Evolutionary conservation across 1,140 invertebrate species (phyloP), one percentile per base, ranked within the genome.

Genomic region (Vanessa atalanta): DNA sequence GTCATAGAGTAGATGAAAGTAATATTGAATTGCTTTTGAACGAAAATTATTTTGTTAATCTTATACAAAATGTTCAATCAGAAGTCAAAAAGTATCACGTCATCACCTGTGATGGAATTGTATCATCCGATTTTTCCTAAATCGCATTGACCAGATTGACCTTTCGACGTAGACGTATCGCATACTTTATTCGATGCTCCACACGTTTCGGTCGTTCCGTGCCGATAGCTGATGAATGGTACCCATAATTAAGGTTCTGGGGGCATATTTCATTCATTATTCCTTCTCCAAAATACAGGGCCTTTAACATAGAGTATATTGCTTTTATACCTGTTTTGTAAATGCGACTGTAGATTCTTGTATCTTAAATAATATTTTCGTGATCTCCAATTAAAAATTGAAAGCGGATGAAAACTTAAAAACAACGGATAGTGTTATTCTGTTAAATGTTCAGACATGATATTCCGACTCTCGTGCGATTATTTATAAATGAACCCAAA

Each of bases 241-340:
- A 37, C 57, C 67, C 48, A 75, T 75, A 75, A 75, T 75, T 75
- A 75, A 75, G 67, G 67, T 43, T 48, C 31, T 43, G 61, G 51
- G 26, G 68, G 63, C 73, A 75, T 65, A 75, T 75, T 75, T 75
- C 73, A 75, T 75, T 70, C 61, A 75, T 75, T 75, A 65, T 75
- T 70, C 64, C 60, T 65, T 50, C 47, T 63, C 37, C 37, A 53
- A 12, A 47, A 71, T 65, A 64, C 13, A 50, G 26, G 57, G 57
- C 57, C 43, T 37, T 61, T 61, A 37, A 61, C 13, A 23, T 57
- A 3, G 8, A n/a, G 55, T 61, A n/a, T 61, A 61, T n/a, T 37
- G n/a, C 26, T 37, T 31, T 6, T 31, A 37, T 43, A 3, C 14
- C 23, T 15, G 13, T 57, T 57, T n/a, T 3, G 53, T 57, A 11